These are phyloP conservation scores for Dromaius novaehollandiae DNA, from an alignment of 2,113 vertebrate genomes.

Conservation along the genomic window DNA sequence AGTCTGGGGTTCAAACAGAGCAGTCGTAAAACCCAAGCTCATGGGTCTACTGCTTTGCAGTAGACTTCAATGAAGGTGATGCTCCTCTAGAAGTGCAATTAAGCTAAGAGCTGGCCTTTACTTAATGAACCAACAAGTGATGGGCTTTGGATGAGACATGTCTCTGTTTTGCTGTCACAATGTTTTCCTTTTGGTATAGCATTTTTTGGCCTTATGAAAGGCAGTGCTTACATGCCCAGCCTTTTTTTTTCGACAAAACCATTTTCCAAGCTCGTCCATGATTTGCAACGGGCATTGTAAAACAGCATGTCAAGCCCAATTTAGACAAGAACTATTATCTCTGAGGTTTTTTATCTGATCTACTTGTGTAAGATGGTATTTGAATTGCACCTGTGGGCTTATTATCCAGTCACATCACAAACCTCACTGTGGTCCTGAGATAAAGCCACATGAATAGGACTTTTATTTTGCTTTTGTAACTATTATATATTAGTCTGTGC, in stretches of 20 bases:
- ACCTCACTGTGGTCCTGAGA: not conserved
- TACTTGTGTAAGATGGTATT: not conserved
- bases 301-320: not conserved
- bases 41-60: not conserved
- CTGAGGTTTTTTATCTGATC: not conserved
- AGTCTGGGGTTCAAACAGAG: not conserved
- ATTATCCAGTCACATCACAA: not conserved
- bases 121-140: not conserved
- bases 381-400: conserved; percentile 4
- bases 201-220: not conserved
- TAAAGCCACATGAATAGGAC: not conserved
- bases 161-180: not conserved
- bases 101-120: not conserved
- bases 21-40: not conserved
- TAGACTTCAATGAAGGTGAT: not conserved
- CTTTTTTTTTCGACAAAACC: not conserved
- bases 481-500: not conserved
- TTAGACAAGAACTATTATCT: not conserved
- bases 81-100: not conserved
- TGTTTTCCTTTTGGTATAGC: not conserved
- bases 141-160: not conserved
- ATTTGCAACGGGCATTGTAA: conserved; percentile 25
- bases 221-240: not conserved
- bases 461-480: not conserved
- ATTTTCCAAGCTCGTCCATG: not conserved